Evolutionary conservation across 2,888 invertebrate genomes (phyloP), one percentile per base, ranked within the genome.

Genomic region (Drosophila barbarae): DNA sequence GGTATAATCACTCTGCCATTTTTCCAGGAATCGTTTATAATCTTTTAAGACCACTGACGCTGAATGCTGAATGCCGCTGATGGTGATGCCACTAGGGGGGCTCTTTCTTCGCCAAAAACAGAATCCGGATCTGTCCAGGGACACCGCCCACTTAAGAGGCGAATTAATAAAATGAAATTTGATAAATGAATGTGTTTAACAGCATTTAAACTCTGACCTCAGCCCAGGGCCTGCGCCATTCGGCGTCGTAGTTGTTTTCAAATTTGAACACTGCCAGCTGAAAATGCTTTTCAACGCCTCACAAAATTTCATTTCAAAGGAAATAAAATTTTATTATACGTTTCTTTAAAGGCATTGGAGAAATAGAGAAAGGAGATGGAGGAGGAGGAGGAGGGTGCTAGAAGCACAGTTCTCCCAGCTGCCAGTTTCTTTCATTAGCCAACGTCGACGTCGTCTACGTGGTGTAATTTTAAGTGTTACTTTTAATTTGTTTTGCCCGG

Each of bases 391-490:
- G 4, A 23, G 23, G 21, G 21, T n/a, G 30, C 30, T n/a, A 39
- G 21, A 10, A 38, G 36, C 15, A 36, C 2, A 28, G n/a, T 21
- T 39, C 49, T 57, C 47, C 28, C 55, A 35, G 47, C 49, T 58
- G 59, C 68, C 73, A 61, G 52, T 60, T 68, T 65, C 63, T 63
- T 78, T 78, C 82, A 81, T 81, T 78, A 81, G 82, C 79, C 76
- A 65, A 44, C 39, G 1, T 21, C 39, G 21, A 21, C 71, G 69
- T 74, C 38, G 55, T 56, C 71, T 73, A 79, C 80, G 83, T 82
- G 79, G 65, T 77, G 75, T 79, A 82, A 79, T 82, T 82, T 79
- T 77, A 80, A 82, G 79, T 80, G 79, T 79, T 82, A 72, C 72
- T 82, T 79, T 80, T 82, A 82, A 80, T 80, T 82, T 77, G 73